A percentile compares a stretch with the other conserved stretches of the same genome.
These are phyloP conservation scores for Thymallus thymallus DNA, from an alignment of 2,113 vertebrate genomes.

Conservation along the genomic window DNA sequence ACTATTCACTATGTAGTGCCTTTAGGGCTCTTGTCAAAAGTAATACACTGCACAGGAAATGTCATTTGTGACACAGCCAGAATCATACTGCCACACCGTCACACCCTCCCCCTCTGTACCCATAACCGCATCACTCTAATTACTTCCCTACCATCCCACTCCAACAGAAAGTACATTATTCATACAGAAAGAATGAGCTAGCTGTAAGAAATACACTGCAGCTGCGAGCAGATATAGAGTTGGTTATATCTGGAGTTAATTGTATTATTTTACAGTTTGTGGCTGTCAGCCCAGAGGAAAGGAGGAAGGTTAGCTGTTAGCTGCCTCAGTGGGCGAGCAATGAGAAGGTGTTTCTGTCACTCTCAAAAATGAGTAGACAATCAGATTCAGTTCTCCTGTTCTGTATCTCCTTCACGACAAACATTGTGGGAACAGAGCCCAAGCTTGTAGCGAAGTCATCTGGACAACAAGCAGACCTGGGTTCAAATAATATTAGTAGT, in stretches of 20 bases:
- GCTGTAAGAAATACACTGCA: background rate
- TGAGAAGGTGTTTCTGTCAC: conserved; percentile 31
- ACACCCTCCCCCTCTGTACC: background rate
- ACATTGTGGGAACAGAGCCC: conserved; percentile 13
- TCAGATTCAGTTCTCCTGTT: conserved; percentile 6
- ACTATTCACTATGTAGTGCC: too few species aligned
- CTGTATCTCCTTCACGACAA: too few species aligned
- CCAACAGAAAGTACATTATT: conserved; percentile 11
- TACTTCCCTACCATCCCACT: conserved; percentile 31
- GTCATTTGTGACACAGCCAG: background rate
- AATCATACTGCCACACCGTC: conserved; percentile 5
- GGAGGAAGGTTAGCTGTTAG: conserved; percentile 1
- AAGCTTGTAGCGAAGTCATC: conserved; percentile 1
- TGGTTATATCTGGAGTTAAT: conserved; percentile 21
- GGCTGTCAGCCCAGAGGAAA: background rate
- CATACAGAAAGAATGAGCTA: conserved; percentile 9
- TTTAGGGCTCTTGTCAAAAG: too few species aligned
- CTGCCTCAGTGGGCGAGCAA: conserved; percentile 1
- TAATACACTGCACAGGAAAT: background rate
- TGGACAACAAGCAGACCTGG: background rate
- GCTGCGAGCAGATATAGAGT: conserved; percentile 1
- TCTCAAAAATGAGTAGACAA: conserved; percentile 20
- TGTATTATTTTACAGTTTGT: conserved; percentile 9
- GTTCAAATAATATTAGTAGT: too few species aligned
- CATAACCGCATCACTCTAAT: background rate